Percentiles rank a stretch among this genome's conserved stretches.
Conservation (phyloP, 2,797 vertebrate species). For the Brotula barbata region DNA sequence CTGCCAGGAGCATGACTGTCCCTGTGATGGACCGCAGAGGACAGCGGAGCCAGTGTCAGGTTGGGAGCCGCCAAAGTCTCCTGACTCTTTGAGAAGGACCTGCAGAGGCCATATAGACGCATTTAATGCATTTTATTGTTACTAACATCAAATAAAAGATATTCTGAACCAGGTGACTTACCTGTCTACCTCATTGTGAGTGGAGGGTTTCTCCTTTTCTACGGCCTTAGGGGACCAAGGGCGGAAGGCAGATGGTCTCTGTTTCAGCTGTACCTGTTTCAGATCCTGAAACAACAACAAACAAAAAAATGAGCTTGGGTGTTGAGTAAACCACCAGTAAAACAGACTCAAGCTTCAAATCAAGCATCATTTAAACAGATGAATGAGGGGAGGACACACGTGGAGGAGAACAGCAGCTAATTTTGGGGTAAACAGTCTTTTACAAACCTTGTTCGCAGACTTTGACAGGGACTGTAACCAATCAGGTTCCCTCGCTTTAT, state of each 20-base stretch:
- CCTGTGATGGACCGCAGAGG: slow-evolving; percentile 67
- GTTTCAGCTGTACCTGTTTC: slow-evolving; percentile 89
- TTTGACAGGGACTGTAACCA: slow-evolving; percentile 90
- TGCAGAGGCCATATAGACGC: slow-evolving; percentile 48
- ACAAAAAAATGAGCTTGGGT: slow-evolving; percentile 45
- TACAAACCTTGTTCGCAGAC: slow-evolving; percentile 89
- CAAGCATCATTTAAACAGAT: slow-evolving; percentile 15
- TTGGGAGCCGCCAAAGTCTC: slow-evolving; percentile 83
- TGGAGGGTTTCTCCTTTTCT: slow-evolving; percentile 83
- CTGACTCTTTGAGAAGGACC: slow-evolving; percentile 85
- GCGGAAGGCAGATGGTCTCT: slow-evolving; percentile 95
- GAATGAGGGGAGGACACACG: slow-evolving; percentile 19
- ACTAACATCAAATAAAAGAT: not conserved
- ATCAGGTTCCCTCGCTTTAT: slow-evolving; percentile 90
- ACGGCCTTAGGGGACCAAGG: slow-evolving; percentile 93
- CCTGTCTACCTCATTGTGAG: slow-evolving; percentile 83
- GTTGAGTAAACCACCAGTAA: slow-evolving; percentile 24
- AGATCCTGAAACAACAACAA: slow-evolving; percentile 80
- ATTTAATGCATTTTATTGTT: slow-evolving; percentile 5
- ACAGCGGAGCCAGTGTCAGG: slow-evolving; percentile 80
- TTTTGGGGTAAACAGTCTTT: slow-evolving; percentile 35
- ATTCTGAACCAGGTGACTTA: slow-evolving; percentile 43
- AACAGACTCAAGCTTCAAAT: slow-evolving; percentile 34
- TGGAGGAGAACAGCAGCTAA: slow-evolving; percentile 24
- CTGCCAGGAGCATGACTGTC: slow-evolving; percentile 77